Percentiles rank a stretch among this genome's conserved stretches.
These are phyloP conservation scores for Lagocephalus sceleratus DNA, from an alignment of 2,797 vertebrate genomes.

Conservation along the genomic window DNA sequence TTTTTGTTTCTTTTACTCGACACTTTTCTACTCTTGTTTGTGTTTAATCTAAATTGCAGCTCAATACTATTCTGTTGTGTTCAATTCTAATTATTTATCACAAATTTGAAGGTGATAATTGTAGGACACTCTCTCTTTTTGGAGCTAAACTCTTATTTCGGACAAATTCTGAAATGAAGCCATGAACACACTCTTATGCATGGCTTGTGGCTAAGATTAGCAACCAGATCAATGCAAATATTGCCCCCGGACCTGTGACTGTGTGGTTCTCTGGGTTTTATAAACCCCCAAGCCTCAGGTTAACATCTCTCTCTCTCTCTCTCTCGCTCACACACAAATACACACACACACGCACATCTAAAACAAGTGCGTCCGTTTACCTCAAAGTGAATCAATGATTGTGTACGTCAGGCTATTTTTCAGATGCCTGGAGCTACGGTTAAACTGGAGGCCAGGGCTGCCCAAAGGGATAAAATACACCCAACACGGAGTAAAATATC, in stretches of 20 bases:
- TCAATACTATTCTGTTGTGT: too few species aligned
- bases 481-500: neutral
- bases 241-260: conserved; percentile 27
- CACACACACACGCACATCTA: conserved; percentile 12
- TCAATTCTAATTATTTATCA: too few species aligned
- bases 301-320: too few species aligned
- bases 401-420: conserved; percentile 18
- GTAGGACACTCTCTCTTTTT: too few species aligned
- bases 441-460: conserved; percentile 8
- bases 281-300: conserved; percentile 11
- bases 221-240: conserved; percentile 26
- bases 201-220: conserved; percentile 11
- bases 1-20: too few species aligned
- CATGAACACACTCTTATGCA: neutral
- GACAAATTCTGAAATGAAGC: conserved; percentile 9
- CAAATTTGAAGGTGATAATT: too few species aligned
- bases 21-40: too few species aligned
- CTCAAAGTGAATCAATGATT: conserved; percentile 32
- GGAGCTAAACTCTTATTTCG: too few species aligned
- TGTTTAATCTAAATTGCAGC: too few species aligned
- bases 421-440: conserved; percentile 20
- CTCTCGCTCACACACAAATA: too few species aligned
- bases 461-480: conserved; percentile 13
- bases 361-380: conserved; percentile 22
- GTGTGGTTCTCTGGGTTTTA: conserved; percentile 6